Evolutionary conservation across 2,888 invertebrate species (phyloP).

Genomic region (Prostheceraeus crozeri): DNA sequence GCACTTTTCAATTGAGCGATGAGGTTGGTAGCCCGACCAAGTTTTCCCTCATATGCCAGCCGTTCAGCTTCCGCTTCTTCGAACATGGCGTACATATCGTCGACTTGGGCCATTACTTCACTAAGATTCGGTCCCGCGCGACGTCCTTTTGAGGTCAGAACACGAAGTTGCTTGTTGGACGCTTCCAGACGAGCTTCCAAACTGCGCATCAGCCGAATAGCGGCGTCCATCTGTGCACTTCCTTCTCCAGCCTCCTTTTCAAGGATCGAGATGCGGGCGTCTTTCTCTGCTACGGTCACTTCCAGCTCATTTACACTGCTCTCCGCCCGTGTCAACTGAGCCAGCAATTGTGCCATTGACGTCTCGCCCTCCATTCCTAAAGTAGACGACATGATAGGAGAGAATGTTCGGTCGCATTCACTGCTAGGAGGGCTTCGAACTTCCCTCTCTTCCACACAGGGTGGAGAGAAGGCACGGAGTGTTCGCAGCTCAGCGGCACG

Average conservation of each 20-base stretch:
- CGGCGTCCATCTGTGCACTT: slow-evolving; percentile 23
- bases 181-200: slow-evolving; percentile 34
- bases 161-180: slow-evolving; percentile 11
- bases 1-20: slow-evolving; percentile 25
- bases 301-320: slow-evolving; percentile 29
- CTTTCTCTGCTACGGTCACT: slow-evolving; percentile 33
- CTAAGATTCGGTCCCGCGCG: background rate
- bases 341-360: too few species aligned
- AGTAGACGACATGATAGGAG: too few species aligned
- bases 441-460: too few species aligned
- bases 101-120: background rate
- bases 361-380: too few species aligned
- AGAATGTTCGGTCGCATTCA: too few species aligned
- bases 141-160: background rate
- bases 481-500: too few species aligned
- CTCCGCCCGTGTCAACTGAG: background rate
- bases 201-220: slow-evolving; percentile 19
- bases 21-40: slow-evolving; percentile 6
- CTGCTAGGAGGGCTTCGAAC: too few species aligned
- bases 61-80: slow-evolving; percentile 1
- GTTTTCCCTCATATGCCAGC: slow-evolving; percentile 10
- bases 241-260: slow-evolving; percentile 31
- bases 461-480: too few species aligned
- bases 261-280: slow-evolving; percentile 25
- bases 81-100: slow-evolving; percentile 15